Percentiles rank a stretch among this genome's conserved stretches.
Conservation (phyloP, 2,113 vertebrate genomes). For the Ia io region DNA sequence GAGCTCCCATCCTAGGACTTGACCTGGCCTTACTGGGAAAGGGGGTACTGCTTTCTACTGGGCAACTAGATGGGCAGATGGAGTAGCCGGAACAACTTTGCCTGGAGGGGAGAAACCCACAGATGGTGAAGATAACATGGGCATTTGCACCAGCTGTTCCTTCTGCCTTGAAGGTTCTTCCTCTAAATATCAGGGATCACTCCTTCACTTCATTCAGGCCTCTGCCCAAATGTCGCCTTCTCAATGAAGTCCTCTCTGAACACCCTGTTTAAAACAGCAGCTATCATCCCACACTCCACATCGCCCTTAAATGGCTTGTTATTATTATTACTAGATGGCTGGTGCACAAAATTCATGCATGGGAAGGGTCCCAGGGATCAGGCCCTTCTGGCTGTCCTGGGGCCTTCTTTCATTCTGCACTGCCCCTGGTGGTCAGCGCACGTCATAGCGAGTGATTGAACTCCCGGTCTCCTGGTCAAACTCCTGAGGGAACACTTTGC, state of each 20-base stretch:
- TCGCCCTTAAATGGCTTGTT: neutral
- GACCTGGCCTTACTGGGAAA: neutral
- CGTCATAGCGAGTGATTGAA: too few species aligned
- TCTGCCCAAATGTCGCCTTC: neutral
- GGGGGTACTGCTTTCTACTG: neutral
- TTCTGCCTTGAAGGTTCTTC: neutral
- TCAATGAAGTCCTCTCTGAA: neutral
- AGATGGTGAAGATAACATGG: neutral
- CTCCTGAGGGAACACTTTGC: too few species aligned
- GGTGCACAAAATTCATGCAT: too few species aligned
- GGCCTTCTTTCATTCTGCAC: too few species aligned
- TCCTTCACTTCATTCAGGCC: neutral
- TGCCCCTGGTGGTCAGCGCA: too few species aligned
- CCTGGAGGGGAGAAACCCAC: neutral
- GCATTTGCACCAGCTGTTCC: neutral
- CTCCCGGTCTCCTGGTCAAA: too few species aligned
- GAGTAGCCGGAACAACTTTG: neutral
- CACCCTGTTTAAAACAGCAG: neutral
- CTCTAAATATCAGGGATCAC: neutral
- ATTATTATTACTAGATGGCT: too few species aligned
- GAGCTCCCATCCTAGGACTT: neutral
- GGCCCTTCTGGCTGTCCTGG: too few species aligned
- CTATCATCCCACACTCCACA: neutral
- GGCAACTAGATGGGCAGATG: neutral
- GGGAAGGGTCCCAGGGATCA: too few species aligned